phyloP scores from a whole-genome alignment of 2,888 invertebrate genomes.

The Drosophila tanythrix region DNA sequence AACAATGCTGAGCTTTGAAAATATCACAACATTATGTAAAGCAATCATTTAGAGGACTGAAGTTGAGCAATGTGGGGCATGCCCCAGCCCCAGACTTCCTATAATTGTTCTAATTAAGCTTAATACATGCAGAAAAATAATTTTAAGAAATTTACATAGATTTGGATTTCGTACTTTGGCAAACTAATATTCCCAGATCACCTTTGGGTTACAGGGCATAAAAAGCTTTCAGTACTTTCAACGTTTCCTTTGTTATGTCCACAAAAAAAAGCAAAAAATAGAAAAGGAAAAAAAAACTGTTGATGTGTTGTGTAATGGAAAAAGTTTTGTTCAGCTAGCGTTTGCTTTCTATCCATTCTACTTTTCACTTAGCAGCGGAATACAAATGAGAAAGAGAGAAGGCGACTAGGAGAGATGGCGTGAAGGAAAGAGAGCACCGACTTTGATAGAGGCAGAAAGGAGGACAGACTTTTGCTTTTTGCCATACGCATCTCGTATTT shows the following conservation, averaged over 20 bases:
- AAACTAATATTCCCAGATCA: slow-evolving; percentile 54
- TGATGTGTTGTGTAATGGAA: slow-evolving; percentile 78
- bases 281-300: slow-evolving; percentile 61
- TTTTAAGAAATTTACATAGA: not conserved
- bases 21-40: not conserved
- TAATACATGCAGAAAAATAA: no score
- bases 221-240: slow-evolving; percentile 75
- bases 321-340: slow-evolving; percentile 76
- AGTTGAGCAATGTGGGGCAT: not conserved
- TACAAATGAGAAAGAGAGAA: slow-evolving; percentile 10
- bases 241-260: slow-evolving; percentile 71
- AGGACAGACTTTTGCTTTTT: slow-evolving; percentile 63
- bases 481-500: slow-evolving; percentile 51
- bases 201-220: slow-evolving; percentile 55
- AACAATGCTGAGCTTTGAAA: not conserved
- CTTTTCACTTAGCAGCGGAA: slow-evolving; percentile 66
- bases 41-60: not conserved
- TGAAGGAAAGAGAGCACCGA: not conserved
- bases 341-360: slow-evolving; percentile 74
- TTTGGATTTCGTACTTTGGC: not conserved
- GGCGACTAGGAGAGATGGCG: not conserved
- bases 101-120: not conserved
- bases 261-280: slow-evolving; percentile 60
- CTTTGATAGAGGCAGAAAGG: slow-evolving; percentile 11
- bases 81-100: not conserved